Evolutionary conservation across 2,797 vertebrate species (phyloP), one percentile per base, ranked within the genome.

Genomic region (Diplodus puntazzo): DNA sequence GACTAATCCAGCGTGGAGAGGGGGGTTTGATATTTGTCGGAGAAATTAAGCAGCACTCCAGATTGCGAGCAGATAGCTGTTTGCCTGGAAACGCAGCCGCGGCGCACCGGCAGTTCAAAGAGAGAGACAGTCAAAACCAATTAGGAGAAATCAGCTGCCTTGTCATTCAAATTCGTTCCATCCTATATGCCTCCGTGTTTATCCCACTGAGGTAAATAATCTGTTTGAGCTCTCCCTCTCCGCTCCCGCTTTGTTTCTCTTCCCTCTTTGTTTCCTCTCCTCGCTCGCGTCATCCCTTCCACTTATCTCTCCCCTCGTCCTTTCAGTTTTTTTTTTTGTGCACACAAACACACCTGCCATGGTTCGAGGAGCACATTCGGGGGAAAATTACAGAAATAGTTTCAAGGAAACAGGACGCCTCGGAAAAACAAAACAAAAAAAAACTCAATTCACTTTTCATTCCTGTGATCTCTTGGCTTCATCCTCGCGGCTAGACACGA

Each of bases 101-200:
- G 3, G 69, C 48, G 5, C 79, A 73, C 64, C 49, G 11, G 77
- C 81, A 84, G 91, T 92, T 94, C 94, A 95, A 94, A 94, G 90
- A 87, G 90, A 87, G 62, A 67, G 25, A 25, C 81, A 89, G 92
- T 92, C 87, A 87, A 88, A 94, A 94, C 89, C 93, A 94, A 94
- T 94, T 92, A 92, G 77, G 65, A 82, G 83, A 83, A 92, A 92
- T 94, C 92, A 90, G 92, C 73, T 77, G 75, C 84, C 92, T 91
- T 92, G 93, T 93, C 93, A 90, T 89, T 92, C 90, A 91, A 69
- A 94, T 92, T 91, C 18, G 90, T 92, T 93, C 90, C 92, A 90
- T 92, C 85, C 81, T 79, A 73, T 79, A 83, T 69, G 70, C 63
- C 80, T 87, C 55, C 83, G 74, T 83, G 85, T 89, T 92, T 88